These are phyloP conservation scores for Eilema sororculum DNA, from an alignment of 2,888 invertebrate genomes.

Conservation along the genomic window DNA sequence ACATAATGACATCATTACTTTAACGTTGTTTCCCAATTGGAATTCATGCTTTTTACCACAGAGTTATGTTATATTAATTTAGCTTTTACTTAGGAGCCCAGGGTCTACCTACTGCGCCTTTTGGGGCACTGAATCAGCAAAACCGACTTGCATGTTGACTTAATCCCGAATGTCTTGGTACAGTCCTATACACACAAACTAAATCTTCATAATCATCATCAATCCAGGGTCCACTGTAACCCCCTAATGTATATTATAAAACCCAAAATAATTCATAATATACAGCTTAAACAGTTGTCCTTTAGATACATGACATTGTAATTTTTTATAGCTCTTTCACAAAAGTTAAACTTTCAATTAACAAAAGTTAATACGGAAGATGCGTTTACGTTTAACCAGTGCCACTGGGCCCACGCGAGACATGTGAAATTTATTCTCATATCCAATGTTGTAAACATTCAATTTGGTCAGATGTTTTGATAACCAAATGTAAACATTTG, in stretches of 20 bases:
- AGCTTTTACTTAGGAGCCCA: no score
- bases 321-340: background rate
- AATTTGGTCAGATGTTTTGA: conserved; percentile 32
- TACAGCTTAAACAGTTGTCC: background rate
- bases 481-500: conserved; percentile 16
- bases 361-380: no score
- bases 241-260: no score
- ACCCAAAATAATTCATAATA: background rate
- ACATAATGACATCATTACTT: background rate
- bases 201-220: no score
- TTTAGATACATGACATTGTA: background rate
- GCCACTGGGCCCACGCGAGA: background rate
- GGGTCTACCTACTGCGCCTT: no score
- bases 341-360: background rate
- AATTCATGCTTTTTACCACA: no score
- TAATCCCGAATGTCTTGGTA: no score
- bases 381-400: background rate
- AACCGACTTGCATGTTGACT: no score
- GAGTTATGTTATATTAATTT: no score
- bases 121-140: no score
- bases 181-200: no score
- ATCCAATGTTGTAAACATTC: conserved; percentile 20
- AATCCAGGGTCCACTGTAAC: no score
- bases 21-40: background rate
- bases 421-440: background rate